phyloP scores from a whole-genome alignment of 2,113 vertebrate genomes.

The Macrotis lagotis region DNA sequence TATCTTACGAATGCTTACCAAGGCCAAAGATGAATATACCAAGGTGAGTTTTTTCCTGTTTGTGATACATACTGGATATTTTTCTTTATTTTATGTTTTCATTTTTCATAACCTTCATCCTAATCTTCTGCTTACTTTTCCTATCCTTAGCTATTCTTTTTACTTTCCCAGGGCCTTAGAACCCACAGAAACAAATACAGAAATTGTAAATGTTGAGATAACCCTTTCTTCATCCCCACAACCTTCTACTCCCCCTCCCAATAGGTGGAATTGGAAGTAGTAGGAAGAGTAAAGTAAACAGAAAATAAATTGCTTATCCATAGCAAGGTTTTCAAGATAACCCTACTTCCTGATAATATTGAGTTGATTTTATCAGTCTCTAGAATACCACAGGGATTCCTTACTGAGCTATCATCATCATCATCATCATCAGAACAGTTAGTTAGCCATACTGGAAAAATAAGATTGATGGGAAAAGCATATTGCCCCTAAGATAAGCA shows the following conservation, averaged over 20 bases:
- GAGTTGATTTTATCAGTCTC: neutral
- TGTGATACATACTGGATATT: neutral
- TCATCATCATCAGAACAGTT: neutral
- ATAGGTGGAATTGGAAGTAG: neutral
- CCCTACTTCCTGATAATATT: neutral
- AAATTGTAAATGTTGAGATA: neutral
- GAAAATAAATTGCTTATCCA: neutral
- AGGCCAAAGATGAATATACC: slow-evolving; percentile 93
- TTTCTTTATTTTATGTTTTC: neutral
- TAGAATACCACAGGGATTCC: neutral
- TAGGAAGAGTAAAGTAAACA: neutral
- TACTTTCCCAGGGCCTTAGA: neutral
- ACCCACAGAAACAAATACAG: neutral
- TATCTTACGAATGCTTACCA: slow-evolving; percentile 95
- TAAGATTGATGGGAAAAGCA: neutral
- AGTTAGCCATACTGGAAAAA: neutral
- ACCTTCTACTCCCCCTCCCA: neutral
- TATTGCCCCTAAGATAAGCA: neutral
- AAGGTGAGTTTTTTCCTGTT: slow-evolving; percentile 85
- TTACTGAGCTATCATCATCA: neutral
- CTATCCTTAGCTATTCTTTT: neutral
- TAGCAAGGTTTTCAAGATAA: neutral
- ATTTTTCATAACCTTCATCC: neutral
- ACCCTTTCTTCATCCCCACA: neutral
- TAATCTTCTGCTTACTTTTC: neutral